Conservation (phyloP, 1,140 invertebrate genomes). For the Heliothis subflexa region DNA sequence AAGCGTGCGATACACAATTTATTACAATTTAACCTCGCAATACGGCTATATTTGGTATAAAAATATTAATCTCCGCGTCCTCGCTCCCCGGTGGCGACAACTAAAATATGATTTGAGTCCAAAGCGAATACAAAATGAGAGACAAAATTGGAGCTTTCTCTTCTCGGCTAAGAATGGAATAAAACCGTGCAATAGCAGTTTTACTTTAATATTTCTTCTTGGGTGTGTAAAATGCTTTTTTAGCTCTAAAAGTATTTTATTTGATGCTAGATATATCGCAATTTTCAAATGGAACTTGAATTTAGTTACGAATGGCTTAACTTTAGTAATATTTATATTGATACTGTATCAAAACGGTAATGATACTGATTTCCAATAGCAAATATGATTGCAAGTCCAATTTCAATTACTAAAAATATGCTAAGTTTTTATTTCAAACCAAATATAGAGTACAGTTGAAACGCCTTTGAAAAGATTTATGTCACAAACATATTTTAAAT, state of each 20-base stretch:
- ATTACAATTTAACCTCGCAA: constrained; percentile 42
- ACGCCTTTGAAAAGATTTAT: background rate
- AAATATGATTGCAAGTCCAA: background rate
- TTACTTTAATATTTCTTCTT: constrained; percentile 60
- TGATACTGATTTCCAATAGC: too few relatives aligned
- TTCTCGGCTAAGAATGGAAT: constrained; percentile 63
- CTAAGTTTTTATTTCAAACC: background rate
- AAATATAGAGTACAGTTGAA: background rate
- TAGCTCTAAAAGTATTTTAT: constrained; percentile 45
- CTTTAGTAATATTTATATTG: too few relatives aligned
- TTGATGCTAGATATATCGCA: constrained; percentile 19
- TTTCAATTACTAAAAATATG: background rate
- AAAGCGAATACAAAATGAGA: constrained; percentile 71
- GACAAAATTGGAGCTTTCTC: constrained; percentile 71
- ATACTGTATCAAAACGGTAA: too few relatives aligned
- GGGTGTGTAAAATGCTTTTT: constrained; percentile 44
- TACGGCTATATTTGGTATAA: constrained; percentile 38
- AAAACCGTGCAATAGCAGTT: constrained; percentile 59
- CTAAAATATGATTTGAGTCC: constrained; percentile 72
- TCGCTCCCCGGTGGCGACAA: constrained; percentile 53
- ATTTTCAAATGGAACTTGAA: constrained; percentile 1
- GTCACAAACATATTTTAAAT: too few relatives aligned
- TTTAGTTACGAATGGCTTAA: background rate
- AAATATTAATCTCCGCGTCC: constrained; percentile 50
- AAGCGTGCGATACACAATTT: constrained; percentile 26